Conservation (phyloP, 2,797 vertebrate species). For the Mergus octosetaceus region DNA sequence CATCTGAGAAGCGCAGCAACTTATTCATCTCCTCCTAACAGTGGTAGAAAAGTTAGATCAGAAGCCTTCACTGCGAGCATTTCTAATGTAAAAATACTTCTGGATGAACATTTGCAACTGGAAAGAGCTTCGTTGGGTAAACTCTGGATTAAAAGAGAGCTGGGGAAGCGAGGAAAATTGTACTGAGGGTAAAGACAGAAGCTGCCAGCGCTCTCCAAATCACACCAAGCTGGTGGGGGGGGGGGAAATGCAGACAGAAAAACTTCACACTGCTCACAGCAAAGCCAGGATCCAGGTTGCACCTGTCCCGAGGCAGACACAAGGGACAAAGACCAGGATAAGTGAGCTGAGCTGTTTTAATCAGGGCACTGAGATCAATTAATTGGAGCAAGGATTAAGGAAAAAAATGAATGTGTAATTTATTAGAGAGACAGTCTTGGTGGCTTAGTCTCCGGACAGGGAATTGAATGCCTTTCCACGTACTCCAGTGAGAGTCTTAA, state of each 20-base stretch:
- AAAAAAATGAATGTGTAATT: background rate
- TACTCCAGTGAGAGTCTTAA: background rate
- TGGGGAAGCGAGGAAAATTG: accelerated
- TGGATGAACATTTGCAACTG: background rate
- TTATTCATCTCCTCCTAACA: background rate
- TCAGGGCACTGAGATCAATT: conserved; percentile 6
- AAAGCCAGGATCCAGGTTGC: background rate
- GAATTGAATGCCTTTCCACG: background rate
- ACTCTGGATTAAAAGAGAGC: background rate
- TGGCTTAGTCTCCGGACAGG: background rate
- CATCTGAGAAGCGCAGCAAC: background rate
- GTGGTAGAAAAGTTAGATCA: background rate
- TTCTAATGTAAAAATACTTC: background rate
- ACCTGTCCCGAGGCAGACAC: background rate
- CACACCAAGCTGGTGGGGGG: background rate
- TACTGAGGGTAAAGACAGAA: background rate
- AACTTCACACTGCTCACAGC: background rate
- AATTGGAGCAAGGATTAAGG: background rate
- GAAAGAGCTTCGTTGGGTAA: background rate
- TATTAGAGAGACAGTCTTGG: background rate
- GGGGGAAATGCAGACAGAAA: background rate
- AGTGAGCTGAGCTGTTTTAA: background rate
- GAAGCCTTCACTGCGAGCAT: background rate
- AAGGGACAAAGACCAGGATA: background rate
- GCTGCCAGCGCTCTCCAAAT: background rate